A percentile compares a stretch with the other conserved stretches of the same genome.
These are phyloP conservation scores for Myotis daubentonii DNA, from an alignment of 2,797 vertebrate genomes.

Conservation along the genomic window DNA sequence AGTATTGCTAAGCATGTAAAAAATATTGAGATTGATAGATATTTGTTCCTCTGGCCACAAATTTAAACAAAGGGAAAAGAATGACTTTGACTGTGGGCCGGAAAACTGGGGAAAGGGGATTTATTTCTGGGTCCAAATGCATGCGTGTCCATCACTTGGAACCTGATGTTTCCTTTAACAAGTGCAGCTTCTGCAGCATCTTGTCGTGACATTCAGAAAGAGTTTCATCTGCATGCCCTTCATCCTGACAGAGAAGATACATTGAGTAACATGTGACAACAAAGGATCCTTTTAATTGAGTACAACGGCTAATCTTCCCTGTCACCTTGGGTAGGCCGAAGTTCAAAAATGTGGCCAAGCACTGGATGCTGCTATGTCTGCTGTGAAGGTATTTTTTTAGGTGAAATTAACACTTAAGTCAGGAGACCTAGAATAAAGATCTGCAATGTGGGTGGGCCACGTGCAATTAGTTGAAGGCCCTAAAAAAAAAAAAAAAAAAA, in stretches of 20 bases:
- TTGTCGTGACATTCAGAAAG: not conserved
- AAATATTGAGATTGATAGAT: not conserved
- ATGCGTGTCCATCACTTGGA: not conserved
- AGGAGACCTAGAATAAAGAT: not conserved
- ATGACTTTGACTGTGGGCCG: not conserved
- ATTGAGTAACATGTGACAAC: not conserved
- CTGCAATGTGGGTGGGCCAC: not conserved
- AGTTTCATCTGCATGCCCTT: not conserved
- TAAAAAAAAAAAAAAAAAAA: not conserved
- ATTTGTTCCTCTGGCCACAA: not conserved
- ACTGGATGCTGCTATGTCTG: not conserved
- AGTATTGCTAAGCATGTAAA: not conserved
- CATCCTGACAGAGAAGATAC: not conserved
- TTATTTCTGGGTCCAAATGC: not conserved
- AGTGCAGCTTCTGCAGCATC: not conserved
- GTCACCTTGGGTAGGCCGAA: not conserved
- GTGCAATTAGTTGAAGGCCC: not conserved
- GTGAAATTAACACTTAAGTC: not conserved
- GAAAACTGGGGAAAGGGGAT: not conserved
- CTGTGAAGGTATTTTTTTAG: not conserved
- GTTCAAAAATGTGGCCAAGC: not conserved
- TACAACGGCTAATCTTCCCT: not conserved
- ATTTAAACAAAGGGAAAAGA: constrained; percentile 31
- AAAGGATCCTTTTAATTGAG: not conserved
- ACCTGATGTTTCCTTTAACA: constrained; percentile 5